These are phyloP conservation scores for Pelagia noctiluca DNA, from an alignment of 30 jellyfish, hydroid and myxozoan species.

Conservation along the genomic window DNA sequence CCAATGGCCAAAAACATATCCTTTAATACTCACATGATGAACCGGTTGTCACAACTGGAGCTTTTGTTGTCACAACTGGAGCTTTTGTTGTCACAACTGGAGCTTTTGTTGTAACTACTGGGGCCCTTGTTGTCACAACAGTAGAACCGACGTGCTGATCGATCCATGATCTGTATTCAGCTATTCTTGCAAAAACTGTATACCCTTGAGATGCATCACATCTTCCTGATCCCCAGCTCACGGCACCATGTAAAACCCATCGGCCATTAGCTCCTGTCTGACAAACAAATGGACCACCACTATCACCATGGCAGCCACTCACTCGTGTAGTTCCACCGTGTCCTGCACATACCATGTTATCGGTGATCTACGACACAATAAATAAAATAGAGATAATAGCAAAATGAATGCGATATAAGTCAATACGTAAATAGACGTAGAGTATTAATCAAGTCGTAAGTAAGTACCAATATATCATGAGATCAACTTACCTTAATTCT, in stretches of 20 bases:
- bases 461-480: too few species aligned
- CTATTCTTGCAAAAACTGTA: slow-evolving; percentile 72
- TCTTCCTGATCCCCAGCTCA: slow-evolving; percentile 77
- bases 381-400: too few species aligned
- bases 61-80: too few species aligned
- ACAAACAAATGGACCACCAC: slow-evolving; percentile 87
- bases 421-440: too few species aligned
- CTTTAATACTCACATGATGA: too few species aligned
- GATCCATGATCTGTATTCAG: slow-evolving; percentile 58
- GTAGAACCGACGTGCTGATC: too few species aligned
- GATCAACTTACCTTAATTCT: slow-evolving; percentile 22
- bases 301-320: slow-evolving; percentile 82
- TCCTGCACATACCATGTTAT: slow-evolving; percentile 76
- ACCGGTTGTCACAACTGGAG: too few species aligned
- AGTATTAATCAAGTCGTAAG: too few species aligned
- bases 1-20: too few species aligned
- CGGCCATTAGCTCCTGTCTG: slow-evolving; percentile 23
- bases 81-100: slow-evolving; percentile 13
- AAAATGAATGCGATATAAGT: too few species aligned
- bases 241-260: slow-evolving; percentile 69
- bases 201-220: slow-evolving; percentile 49
- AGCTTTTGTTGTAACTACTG: slow-evolving; percentile 12
- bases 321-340: slow-evolving; percentile 40
- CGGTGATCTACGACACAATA: too few species aligned
- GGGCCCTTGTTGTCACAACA: slow-evolving; percentile 12